Percentiles rank a stretch among this genome's conserved stretches.
Evolutionary conservation across 1,140 invertebrate species (phyloP).

Genomic region (Kradibia gibbosae): DNA sequence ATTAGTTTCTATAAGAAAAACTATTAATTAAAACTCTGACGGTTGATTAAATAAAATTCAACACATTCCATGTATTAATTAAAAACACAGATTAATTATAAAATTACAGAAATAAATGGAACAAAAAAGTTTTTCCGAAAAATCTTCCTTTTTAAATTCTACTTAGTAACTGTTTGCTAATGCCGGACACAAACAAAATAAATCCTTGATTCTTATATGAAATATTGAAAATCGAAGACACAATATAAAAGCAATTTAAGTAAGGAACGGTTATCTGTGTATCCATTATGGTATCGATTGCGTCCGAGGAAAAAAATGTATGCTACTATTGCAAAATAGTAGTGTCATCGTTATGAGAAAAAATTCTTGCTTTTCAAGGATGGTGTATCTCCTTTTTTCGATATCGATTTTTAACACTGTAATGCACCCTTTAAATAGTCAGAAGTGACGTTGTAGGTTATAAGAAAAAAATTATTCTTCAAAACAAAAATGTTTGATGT

Average conservation of each 20-base stretch:
- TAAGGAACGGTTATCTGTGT: constrained; percentile 21
- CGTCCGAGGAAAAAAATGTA: constrained; percentile 35
- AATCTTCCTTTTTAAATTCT: too few species aligned
- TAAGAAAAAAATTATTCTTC: neutral
- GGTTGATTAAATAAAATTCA: too few species aligned
- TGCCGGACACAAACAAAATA: too few species aligned
- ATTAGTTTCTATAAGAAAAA: too few species aligned
- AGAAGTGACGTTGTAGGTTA: neutral
- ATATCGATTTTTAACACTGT: constrained; percentile 35
- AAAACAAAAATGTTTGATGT: neutral
- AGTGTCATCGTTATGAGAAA: constrained; percentile 46
- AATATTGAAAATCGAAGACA: neutral
- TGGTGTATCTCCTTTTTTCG: constrained; percentile 20
- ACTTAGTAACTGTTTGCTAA: too few species aligned
- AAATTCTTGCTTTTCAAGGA: constrained; percentile 40
- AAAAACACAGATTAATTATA: too few species aligned
- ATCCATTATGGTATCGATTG: constrained; percentile 42
- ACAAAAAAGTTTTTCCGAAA: too few species aligned
- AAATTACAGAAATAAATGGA: too few species aligned
- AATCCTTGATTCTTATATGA: neutral
- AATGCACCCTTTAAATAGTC: neutral
- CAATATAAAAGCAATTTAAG: constrained; percentile 54
- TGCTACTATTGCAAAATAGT: constrained; percentile 26
- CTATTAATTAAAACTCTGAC: too few species aligned
- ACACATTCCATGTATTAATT: too few species aligned